A percentile compares a stretch with the other conserved stretches of the same genome.
Evolutionary conservation across 2,888 invertebrate species (phyloP).

Genomic region (Ditula angustiorana): DNA sequence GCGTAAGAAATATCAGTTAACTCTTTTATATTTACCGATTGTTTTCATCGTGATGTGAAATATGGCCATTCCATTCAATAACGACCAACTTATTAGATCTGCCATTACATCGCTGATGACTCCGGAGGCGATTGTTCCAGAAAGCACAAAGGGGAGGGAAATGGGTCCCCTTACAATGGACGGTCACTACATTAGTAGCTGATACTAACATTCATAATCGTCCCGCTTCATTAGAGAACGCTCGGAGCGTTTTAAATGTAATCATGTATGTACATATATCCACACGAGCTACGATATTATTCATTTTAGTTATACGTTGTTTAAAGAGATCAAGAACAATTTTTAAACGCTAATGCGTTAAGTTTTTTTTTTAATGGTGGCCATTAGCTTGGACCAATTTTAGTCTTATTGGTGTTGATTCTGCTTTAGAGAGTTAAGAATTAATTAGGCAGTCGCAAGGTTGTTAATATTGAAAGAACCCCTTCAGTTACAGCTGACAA

Average conservation of each 20-base stretch:
- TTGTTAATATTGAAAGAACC: too few species aligned
- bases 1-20: slow-evolving; percentile 59
- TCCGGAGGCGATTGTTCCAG: slow-evolving; percentile 20
- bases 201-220: slow-evolving; percentile 58
- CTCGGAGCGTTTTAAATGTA: slow-evolving; percentile 60
- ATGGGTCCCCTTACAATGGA: slow-evolving; percentile 47
- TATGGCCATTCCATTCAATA: slow-evolving; percentile 53
- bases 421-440: too few species aligned
- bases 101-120: slow-evolving; percentile 4
- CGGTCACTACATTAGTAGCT: slow-evolving; percentile 56
- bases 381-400: too few species aligned
- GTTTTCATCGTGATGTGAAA: slow-evolving; percentile 63
- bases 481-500: too few species aligned
- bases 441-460: too few species aligned
- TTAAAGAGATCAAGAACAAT: too few species aligned
- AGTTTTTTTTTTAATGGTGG: too few species aligned
- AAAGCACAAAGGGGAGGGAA: neutral
- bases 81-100: slow-evolving; percentile 50
- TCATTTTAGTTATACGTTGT: neutral
- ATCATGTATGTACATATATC: slow-evolving; percentile 46
- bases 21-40: slow-evolving; percentile 67
- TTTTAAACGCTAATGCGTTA: too few species aligned
- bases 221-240: slow-evolving; percentile 64
- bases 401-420: too few species aligned
- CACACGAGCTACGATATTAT: neutral